These are phyloP conservation scores for Pan troglodytes DNA, from an alignment of 2,113 vertebrate species.

Conservation along the genomic window DNA sequence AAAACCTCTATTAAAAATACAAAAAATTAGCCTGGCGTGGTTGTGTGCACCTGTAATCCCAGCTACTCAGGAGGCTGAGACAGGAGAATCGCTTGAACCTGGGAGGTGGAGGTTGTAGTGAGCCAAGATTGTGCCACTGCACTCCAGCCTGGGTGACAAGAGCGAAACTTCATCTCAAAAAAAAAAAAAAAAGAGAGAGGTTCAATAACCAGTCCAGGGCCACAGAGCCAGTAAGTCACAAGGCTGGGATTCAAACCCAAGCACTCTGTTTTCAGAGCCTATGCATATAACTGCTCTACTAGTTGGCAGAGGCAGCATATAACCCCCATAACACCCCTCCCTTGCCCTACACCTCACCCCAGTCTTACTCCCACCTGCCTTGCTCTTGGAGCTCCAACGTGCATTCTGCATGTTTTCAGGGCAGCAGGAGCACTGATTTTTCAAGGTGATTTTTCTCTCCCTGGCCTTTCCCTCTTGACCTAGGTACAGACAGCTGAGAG, in stretches of 20 bases:
- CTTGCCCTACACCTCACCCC: accelerated
- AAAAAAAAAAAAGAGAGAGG: neutral
- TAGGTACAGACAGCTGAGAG: neutral
- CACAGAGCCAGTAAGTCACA: neutral
- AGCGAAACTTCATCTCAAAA: too few species aligned
- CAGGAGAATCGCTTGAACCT: too few species aligned
- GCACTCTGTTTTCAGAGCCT: neutral
- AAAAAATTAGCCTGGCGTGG: too few species aligned
- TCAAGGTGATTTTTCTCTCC: neutral
- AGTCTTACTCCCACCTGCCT: neutral
- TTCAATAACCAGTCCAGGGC: neutral
- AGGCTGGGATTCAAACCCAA: neutral
- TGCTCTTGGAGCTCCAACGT: neutral
- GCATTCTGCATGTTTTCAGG: neutral
- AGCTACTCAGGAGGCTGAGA: too few species aligned
- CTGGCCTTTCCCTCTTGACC: neutral
- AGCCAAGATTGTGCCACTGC: too few species aligned
- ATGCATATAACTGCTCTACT: neutral
- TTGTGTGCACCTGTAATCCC: too few species aligned
- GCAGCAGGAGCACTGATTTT: neutral
- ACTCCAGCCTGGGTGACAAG: too few species aligned
- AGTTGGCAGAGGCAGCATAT: accelerated
- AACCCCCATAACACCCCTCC: accelerated
- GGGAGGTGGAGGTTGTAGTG: too few species aligned
- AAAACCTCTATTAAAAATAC: too few species aligned